phyloP scores from a whole-genome alignment of 2,113 vertebrate species.

The Nothobranchius kuhntae region DNA sequence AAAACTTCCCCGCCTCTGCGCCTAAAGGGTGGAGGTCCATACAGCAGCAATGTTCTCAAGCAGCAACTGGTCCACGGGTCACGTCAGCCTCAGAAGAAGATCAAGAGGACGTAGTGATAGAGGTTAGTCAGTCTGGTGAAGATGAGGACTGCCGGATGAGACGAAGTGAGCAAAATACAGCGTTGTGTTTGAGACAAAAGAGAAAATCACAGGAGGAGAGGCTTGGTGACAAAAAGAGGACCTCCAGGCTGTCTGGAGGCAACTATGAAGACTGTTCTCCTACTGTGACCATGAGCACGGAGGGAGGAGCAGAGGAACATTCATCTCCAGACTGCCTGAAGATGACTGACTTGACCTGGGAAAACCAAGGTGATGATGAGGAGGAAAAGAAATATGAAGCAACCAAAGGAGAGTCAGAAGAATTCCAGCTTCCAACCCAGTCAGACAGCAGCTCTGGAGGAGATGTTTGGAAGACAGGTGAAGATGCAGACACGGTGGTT shows the following conservation, averaged over 20 bases:
- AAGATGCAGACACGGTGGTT: conserved; percentile 59
- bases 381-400: conserved; percentile 65
- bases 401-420: conserved; percentile 77
- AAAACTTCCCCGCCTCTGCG: conserved; percentile 88
- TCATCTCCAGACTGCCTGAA: conserved; percentile 82
- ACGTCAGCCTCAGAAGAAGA: conserved; percentile 81
- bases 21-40: conserved; percentile 75
- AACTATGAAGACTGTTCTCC: conserved; percentile 68
- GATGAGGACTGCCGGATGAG: conserved; percentile 32
- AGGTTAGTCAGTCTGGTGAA: conserved; percentile 62
- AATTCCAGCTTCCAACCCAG: conserved; percentile 92
- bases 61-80: conserved; percentile 77
- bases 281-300: conserved; percentile 58
- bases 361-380: conserved; percentile 39
- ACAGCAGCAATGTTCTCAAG: conserved; percentile 30
- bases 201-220: conserved; percentile 83
- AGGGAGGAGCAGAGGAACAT: conserved; percentile 71
- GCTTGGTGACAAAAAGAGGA: conserved; percentile 76
- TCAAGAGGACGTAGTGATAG: conserved; percentile 44
- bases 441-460: conserved; percentile 78
- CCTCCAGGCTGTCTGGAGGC: conserved; percentile 76
- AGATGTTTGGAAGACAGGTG: conserved; percentile 33
- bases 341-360: conserved; percentile 74
- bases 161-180: not conserved
- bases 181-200: conserved; percentile 82